A percentile compares a stretch with the other conserved stretches of the same genome.
These are phyloP conservation scores for Aphelinus atriplicis DNA, from an alignment of 1,140 invertebrate species.

Conservation along the genomic window DNA sequence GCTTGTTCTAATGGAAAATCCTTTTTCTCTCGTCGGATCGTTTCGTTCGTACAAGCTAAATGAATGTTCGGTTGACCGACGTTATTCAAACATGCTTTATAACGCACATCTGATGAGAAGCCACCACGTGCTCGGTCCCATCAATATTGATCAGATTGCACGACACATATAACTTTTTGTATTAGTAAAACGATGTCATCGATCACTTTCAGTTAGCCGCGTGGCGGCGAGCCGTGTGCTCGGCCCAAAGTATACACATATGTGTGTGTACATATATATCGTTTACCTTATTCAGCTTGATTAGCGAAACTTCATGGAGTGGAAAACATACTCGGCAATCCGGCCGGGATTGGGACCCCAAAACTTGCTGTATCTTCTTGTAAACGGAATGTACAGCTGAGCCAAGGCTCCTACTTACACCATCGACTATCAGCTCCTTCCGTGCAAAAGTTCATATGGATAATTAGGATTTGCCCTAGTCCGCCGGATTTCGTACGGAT, in stretches of 20 bases:
- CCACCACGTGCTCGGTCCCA: background rate
- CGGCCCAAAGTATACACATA: background rate
- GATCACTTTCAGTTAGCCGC: slow-evolving; percentile 1
- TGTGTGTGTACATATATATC: background rate
- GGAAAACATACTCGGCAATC: slow-evolving; percentile 3
- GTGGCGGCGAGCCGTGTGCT: too few relatives aligned
- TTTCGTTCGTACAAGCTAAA: too few relatives aligned
- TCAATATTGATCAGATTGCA: slow-evolving; percentile 15
- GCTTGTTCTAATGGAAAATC: too few relatives aligned
- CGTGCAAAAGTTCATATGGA: too few relatives aligned
- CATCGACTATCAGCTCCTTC: too few relatives aligned
- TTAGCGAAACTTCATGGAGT: background rate
- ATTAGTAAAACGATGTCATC: background rate
- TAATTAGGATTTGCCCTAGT: background rate
- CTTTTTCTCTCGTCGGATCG: too few relatives aligned
- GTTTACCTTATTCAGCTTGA: background rate
- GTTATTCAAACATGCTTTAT: too few relatives aligned
- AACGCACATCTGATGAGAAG: background rate
- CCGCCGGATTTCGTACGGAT: background rate
- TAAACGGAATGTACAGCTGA: slow-evolving; percentile 5
- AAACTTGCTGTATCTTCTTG: slow-evolving; percentile 7
- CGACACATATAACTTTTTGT: background rate
- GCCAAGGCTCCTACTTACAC: background rate
- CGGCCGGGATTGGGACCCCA: slow-evolving; percentile 6
- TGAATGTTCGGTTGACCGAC: too few relatives aligned